These are phyloP conservation scores for Dendropsophus ebraccatus DNA, from an alignment of 2,113 vertebrate species.

Conservation along the genomic window DNA sequence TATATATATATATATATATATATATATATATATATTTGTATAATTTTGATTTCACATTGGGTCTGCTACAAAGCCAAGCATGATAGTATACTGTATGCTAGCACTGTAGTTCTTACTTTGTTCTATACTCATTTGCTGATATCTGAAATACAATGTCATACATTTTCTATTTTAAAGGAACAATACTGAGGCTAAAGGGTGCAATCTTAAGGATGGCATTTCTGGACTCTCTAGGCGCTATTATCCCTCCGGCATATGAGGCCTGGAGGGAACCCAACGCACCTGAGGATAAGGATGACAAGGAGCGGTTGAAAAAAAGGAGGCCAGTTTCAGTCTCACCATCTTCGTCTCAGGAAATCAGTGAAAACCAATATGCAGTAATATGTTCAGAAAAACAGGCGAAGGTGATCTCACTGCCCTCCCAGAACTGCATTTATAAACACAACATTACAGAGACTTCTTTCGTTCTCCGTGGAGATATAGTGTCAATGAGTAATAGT, in stretches of 20 bases:
- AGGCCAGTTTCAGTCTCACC: conserved; percentile 95
- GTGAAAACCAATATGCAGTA: conserved; percentile 93
- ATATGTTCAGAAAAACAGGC: conserved; percentile 99
- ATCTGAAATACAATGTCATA: neutral
- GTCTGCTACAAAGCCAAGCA: neutral
- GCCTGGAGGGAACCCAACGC: conserved; percentile 90
- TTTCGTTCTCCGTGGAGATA: conserved; percentile 92
- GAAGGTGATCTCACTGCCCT: conserved; percentile 93
- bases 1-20: no score
- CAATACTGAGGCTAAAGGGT: conserved; percentile 91
- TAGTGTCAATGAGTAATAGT: conserved; percentile 88
- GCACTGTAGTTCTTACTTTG: neutral
- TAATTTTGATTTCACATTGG: neutral
- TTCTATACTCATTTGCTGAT: neutral
- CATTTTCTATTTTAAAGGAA: conserved; percentile 77
- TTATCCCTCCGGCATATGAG: conserved; percentile 83
- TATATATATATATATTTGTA: no score
- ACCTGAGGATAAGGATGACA: conserved; percentile 91
- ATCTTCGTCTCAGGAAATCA: conserved; percentile 93
- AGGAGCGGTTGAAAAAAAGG: conserved; percentile 87
- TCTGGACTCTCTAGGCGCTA: conserved; percentile 86
- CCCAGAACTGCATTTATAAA: conserved; percentile 93
- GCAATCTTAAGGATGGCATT: conserved; percentile 90
- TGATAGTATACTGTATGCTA: neutral
- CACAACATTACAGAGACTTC: conserved; percentile 98